Conservation (phyloP, 1,140 invertebrate genomes). For the Cyrtorhinus lividipennis region DNA sequence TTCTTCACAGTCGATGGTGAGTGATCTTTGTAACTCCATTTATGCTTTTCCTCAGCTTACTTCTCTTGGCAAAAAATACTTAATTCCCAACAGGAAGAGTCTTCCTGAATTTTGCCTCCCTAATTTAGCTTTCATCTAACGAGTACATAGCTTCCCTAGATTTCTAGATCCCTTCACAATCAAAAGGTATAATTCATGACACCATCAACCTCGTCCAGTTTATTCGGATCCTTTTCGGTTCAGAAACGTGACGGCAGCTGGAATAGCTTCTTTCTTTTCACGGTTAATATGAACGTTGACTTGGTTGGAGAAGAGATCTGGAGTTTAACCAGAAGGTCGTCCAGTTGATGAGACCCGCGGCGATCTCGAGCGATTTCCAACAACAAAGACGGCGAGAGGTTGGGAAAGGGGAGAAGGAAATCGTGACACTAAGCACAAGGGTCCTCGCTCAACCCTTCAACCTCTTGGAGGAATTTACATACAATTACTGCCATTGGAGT, state of each 20-base stretch:
- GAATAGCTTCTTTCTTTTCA: not conserved
- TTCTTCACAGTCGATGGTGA: too few relatives aligned
- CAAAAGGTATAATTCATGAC: too few relatives aligned
- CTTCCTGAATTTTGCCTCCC: too few relatives aligned
- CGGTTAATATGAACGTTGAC: not conserved
- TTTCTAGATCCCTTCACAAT: too few relatives aligned
- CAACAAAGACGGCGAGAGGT: not conserved
- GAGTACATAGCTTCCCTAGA: too few relatives aligned
- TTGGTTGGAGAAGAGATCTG: not conserved
- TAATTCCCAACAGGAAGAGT: too few relatives aligned
- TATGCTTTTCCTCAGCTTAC: too few relatives aligned
- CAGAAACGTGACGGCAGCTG: not conserved
- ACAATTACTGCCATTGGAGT: constrained; percentile 8
- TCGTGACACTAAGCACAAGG: constrained; percentile 3
- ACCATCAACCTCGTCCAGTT: too few relatives aligned
- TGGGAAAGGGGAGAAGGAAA: not conserved
- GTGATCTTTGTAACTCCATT: too few relatives aligned
- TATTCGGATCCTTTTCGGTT: too few relatives aligned
- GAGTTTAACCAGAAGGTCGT: not conserved
- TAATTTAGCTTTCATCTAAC: too few relatives aligned
- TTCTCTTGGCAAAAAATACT: too few relatives aligned
- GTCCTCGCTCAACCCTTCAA: not conserved
- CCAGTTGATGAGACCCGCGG: not conserved
- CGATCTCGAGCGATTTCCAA: not conserved
- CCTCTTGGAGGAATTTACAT: constrained; percentile 1